Evolutionary conservation across 1,140 invertebrate species (phyloP).

Genomic region (Mizuhopecten yessoensis): DNA sequence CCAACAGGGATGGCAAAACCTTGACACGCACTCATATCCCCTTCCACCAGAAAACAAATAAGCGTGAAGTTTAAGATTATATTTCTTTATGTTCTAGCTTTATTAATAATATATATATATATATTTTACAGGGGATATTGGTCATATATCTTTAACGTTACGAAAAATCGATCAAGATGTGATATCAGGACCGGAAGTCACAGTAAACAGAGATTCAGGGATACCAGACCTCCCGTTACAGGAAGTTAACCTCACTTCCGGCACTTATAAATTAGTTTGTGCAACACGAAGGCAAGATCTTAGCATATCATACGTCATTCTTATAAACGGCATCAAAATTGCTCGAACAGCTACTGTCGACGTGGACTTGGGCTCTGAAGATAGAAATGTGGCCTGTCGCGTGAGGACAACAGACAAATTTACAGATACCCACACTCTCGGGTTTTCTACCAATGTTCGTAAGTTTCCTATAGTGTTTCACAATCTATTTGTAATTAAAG

Average conservation of each 20-base stretch:
- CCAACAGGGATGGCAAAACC: background rate
- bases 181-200: background rate
- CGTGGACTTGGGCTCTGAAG: background rate
- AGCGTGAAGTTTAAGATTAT: too few relatives aligned
- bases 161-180: background rate
- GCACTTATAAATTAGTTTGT: background rate
- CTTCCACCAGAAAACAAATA: too few relatives aligned
- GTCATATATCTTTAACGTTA: background rate
- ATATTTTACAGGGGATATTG: background rate
- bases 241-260: background rate
- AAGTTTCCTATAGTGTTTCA: background rate
- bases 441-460: constrained; percentile 15
- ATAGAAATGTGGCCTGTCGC: constrained; percentile 1
- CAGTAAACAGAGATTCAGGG: background rate
- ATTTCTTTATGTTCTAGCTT: background rate
- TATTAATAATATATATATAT: background rate
- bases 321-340: background rate
- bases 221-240: background rate
- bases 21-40: background rate
- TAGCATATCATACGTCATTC: background rate
- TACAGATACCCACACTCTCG: background rate
- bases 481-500: too few relatives aligned
- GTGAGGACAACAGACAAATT: background rate
- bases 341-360: background rate
- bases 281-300: background rate